Conservation (phyloP, 2,797 vertebrate genomes). For the Gambelia wislizenii region DNA sequence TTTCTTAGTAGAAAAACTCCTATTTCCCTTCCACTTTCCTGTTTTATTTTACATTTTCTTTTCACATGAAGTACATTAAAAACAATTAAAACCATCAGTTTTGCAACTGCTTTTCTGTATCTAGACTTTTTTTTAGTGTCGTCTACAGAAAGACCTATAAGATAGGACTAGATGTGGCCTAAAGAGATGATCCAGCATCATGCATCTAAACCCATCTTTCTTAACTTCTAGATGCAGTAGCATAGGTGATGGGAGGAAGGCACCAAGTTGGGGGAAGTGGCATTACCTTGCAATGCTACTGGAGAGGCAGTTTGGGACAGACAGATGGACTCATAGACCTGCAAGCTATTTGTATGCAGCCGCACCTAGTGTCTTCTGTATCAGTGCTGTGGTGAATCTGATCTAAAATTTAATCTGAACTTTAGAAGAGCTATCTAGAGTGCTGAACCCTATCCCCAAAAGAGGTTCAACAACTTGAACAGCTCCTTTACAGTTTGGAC, state of each 20-base stretch:
- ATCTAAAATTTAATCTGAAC: too few relatives aligned
- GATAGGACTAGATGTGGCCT: not conserved
- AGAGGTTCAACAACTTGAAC: too few relatives aligned
- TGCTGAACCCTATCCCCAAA: too few relatives aligned
- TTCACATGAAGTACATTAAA: accelerated
- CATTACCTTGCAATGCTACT: not conserved
- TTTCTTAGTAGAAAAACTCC: accelerated
- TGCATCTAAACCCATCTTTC: not conserved
- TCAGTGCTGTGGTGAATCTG: too few relatives aligned
- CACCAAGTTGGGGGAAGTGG: not conserved
- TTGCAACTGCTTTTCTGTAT: accelerated
- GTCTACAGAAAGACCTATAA: not conserved
- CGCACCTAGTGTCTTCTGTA: too few relatives aligned
- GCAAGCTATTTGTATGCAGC: not conserved
- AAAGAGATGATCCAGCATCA: not conserved
- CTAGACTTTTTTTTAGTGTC: not conserved
- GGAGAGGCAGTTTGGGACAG: not conserved
- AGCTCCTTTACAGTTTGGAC: too few relatives aligned
- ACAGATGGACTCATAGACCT: not conserved
- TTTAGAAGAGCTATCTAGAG: too few relatives aligned
- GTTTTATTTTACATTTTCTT: not conserved
- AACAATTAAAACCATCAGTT: accelerated
- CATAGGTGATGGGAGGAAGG: not conserved
- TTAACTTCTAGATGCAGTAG: too few relatives aligned
- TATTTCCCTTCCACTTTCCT: not conserved